phyloP scores from a whole-genome alignment of 2,888 invertebrate genomes.

The Magallana nippona region DNA sequence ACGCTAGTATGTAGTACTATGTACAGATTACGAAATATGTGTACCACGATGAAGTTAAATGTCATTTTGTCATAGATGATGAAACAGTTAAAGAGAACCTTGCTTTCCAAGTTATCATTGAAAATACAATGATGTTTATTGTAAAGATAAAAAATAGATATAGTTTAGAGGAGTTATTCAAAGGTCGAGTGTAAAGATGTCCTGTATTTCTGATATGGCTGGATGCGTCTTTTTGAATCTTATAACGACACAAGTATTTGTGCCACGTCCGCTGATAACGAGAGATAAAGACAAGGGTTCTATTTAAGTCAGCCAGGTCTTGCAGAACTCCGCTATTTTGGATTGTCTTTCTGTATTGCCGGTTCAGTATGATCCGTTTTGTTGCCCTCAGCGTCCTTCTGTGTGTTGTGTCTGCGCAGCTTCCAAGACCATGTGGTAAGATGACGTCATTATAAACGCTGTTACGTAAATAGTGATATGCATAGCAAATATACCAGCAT shows the following conservation, averaged over 20 bases:
- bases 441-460: neutral
- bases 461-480: too few relatives aligned
- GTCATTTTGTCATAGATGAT: neutral
- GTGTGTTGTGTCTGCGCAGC: conserved; percentile 59
- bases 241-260: conserved; percentile 30
- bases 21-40: too few relatives aligned
- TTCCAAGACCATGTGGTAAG: conserved; percentile 64
- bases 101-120: neutral
- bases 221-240: neutral
- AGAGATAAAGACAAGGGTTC: conserved; percentile 14
- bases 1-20: too few relatives aligned
- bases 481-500: too few relatives aligned
- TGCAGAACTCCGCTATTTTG: conserved; percentile 18
- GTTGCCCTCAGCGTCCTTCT: conserved; percentile 55
- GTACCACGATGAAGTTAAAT: neutral
- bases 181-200: neutral
- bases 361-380: conserved; percentile 53
- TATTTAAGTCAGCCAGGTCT: conserved; percentile 9
- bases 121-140: neutral
- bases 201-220: neutral
- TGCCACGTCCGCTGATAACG: conserved; percentile 25
- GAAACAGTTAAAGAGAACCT: neutral
- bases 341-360: neutral
- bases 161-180: neutral
- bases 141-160: conserved; percentile 4